These are phyloP conservation scores for Tricholaema leucomelas DNA, from an alignment of 2,113 vertebrate genomes.

Conservation along the genomic window DNA sequence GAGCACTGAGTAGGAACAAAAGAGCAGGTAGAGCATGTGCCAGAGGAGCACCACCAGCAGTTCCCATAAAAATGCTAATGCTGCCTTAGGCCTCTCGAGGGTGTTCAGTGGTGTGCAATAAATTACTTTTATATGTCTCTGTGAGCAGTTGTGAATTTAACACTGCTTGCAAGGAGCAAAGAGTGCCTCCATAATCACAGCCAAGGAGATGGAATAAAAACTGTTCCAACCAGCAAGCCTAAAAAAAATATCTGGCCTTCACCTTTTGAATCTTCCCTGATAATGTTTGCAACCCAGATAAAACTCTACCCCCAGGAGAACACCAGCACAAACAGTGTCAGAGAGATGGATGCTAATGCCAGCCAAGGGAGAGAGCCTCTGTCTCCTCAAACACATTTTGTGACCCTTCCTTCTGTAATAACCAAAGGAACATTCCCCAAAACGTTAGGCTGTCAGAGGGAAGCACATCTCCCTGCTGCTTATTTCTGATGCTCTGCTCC, in stretches of 20 bases:
- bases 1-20: background rate
- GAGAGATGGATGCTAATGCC: constrained; percentile 14
- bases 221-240: background rate
- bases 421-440: background rate
- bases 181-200: constrained; percentile 4
- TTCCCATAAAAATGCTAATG: constrained; percentile 14
- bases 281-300: constrained; percentile 20
- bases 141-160: constrained; percentile 29
- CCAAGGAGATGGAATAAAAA: background rate
- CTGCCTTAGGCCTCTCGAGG: background rate
- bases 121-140: constrained; percentile 28
- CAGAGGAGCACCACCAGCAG: background rate
- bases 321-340: constrained; percentile 28
- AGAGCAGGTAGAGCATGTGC: background rate
- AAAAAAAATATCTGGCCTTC: constrained; percentile 39
- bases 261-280: background rate
- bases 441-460: background rate
- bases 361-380: background rate
- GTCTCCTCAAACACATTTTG: background rate
- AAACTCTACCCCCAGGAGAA: background rate
- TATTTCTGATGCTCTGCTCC: background rate
- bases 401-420: background rate
- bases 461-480: background rate
- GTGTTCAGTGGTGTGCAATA: constrained; percentile 10
- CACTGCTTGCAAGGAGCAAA: constrained; percentile 18